phyloP scores from a whole-genome alignment of 2,797 vertebrate genomes.

The Steatocranus sp. region DNA sequence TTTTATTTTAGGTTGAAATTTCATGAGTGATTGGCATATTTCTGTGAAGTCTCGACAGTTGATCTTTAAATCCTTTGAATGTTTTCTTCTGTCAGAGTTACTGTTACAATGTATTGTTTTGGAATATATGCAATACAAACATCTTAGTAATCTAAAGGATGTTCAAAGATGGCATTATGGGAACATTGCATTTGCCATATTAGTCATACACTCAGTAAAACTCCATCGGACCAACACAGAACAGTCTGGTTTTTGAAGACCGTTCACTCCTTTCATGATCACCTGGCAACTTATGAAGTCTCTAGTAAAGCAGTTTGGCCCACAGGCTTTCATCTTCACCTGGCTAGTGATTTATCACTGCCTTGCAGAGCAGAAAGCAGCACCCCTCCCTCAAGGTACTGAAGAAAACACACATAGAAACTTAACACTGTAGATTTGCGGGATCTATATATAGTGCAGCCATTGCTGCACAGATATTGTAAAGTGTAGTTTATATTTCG shows the following conservation, averaged over 20 bases:
- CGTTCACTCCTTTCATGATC: constrained; percentile 61
- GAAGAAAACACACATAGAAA: constrained; percentile 43
- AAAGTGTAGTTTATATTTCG: not conserved
- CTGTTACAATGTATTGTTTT: not conserved
- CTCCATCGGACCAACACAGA: constrained; percentile 39
- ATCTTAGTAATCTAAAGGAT: not conserved
- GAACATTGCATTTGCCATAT: not conserved
- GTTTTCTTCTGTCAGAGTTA: not conserved
- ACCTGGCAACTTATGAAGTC: constrained; percentile 57
- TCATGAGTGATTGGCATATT: not conserved
- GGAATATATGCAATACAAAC: not conserved
- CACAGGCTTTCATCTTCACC: constrained; percentile 66
- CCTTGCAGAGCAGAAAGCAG: constrained; percentile 54
- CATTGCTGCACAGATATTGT: not conserved
- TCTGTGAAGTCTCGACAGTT: not conserved
- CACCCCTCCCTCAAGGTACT: constrained; percentile 48
- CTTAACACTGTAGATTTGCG: constrained; percentile 10
- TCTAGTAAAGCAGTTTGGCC: constrained; percentile 61
- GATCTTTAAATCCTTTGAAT: not conserved
- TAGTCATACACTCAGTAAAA: constrained; percentile 14
- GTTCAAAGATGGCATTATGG: not conserved
- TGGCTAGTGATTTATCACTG: constrained; percentile 65
- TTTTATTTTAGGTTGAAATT: not conserved
- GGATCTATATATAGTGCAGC: not conserved
- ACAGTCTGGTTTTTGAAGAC: constrained; percentile 43